Evolutionary conservation across 23 tunicate species (phyloP).

Genomic region (Ciona savignyi): DNA sequence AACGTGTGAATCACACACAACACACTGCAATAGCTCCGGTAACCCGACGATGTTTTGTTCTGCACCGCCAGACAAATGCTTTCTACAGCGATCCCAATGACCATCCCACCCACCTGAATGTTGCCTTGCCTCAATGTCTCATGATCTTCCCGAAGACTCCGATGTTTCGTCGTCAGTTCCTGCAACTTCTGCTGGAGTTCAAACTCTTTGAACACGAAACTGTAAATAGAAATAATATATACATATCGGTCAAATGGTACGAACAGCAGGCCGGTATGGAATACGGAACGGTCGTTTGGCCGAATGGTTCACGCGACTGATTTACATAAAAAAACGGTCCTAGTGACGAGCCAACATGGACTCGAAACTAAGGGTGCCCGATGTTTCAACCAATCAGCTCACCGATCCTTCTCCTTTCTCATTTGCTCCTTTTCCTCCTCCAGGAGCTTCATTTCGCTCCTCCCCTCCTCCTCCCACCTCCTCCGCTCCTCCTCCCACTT

Average conservation of each 20-base stretch:
- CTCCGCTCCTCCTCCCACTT: slow-evolving; percentile 4
- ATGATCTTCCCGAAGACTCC: slow-evolving; percentile 56
- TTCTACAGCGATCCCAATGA: no score
- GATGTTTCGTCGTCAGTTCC: slow-evolving; percentile 49
- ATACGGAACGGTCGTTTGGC: no score
- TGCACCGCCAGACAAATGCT: no score
- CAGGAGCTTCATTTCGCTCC: slow-evolving; percentile 35
- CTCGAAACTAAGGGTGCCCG: no score
- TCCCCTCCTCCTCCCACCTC: neutral
- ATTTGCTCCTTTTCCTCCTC: slow-evolving; percentile 66
- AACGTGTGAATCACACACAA: no score
- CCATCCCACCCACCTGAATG: slow-evolving; percentile 75
- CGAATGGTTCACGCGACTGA: no score
- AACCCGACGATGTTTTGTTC: no score
- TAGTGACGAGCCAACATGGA: neutral
- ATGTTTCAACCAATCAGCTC: no score
- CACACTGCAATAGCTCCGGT: no score
- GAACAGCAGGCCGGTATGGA: no score
- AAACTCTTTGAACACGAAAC: slow-evolving; percentile 82
- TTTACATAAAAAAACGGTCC: no score
- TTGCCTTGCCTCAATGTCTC: slow-evolving; percentile 65
- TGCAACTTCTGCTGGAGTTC: slow-evolving; percentile 75
- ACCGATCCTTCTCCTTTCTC: slow-evolving; percentile 82
- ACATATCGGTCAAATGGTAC: no score
- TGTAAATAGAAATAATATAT: slow-evolving; percentile 3